Conservation (phyloP, 2,888 invertebrate genomes). For the Dicyrtomina minuta region DNA sequence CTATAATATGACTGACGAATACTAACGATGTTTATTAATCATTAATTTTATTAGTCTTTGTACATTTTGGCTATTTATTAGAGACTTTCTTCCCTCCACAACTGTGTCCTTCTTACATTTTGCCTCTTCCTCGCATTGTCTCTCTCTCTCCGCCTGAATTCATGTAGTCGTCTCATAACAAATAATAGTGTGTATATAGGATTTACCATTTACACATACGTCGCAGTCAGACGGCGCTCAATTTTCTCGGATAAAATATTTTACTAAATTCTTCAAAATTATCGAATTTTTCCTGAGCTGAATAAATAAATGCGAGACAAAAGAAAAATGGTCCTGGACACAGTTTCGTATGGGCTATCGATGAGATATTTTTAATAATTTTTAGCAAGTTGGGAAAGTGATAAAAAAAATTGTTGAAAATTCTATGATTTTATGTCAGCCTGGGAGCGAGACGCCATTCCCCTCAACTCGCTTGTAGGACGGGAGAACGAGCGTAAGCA, state of each 20-base stretch:
- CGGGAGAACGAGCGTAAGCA: neutral
- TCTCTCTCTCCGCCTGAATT: too few relatives aligned
- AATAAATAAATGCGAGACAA: neutral
- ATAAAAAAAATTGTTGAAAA: neutral
- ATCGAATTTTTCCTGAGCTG: conserved; percentile 31
- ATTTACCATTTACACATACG: neutral
- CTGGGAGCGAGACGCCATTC: conserved; percentile 12
- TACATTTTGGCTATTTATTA: too few relatives aligned
- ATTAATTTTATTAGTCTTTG: too few relatives aligned
- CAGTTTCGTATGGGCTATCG: conserved; percentile 12
- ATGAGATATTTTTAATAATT: conserved; percentile 21
- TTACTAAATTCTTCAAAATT: neutral
- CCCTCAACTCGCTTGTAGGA: neutral
- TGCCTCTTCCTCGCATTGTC: too few relatives aligned
- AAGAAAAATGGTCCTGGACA: neutral
- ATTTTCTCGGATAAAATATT: neutral
- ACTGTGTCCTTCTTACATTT: neutral
- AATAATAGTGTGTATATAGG: too few relatives aligned
- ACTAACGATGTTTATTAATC: too few relatives aligned
- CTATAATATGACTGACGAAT: too few relatives aligned
- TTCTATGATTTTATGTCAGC: neutral
- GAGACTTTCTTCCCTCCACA: neutral
- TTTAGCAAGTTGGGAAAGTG: neutral
- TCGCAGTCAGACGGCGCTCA: neutral
- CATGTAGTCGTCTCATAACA: too few relatives aligned